These are phyloP conservation scores for Bembecia ichneumoniformis DNA, from an alignment of 2,888 invertebrate genomes.

Conservation along the genomic window DNA sequence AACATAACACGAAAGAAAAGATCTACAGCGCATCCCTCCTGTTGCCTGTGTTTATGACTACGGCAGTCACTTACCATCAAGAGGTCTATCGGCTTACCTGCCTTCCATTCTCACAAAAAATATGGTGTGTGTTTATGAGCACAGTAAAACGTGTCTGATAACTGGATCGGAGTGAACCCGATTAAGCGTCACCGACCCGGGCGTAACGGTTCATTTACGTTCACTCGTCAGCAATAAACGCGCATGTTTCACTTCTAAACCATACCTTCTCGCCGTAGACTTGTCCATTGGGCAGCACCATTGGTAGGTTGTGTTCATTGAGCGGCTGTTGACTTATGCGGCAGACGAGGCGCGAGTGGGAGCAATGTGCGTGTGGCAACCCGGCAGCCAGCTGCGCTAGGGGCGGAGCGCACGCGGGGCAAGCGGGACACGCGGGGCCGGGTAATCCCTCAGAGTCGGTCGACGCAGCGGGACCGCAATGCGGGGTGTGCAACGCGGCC, in stretches of 20 bases:
- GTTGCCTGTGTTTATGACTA: too few species aligned
- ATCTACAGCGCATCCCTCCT: too few species aligned
- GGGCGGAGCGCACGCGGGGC: constrained; percentile 93
- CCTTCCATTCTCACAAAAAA: too few species aligned
- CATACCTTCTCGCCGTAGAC: constrained; percentile 93
- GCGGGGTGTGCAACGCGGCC: constrained; percentile 95
- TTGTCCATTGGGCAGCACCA: constrained; percentile 98
- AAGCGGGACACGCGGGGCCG: constrained; percentile 47
- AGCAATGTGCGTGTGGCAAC: constrained; percentile 96
- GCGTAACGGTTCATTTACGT: too few species aligned
- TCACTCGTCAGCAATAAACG: constrained; percentile 2
- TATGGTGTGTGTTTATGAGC: too few species aligned
- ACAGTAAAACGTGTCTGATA: too few species aligned
- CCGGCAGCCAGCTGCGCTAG: constrained; percentile 87
- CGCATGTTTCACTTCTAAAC: not conserved
- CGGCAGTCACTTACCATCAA: too few species aligned
- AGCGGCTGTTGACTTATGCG: constrained; percentile 90
- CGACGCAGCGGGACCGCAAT: constrained; percentile 24
- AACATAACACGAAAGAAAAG: too few species aligned
- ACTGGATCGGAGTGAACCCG: too few species aligned
- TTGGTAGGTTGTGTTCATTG: constrained; percentile 97
- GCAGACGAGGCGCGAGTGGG: constrained; percentile 95
- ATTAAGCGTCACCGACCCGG: too few species aligned
- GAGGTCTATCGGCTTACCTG: too few species aligned
- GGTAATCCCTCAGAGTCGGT: not conserved